Base-by-base conservation (phyloP, 2,113 vertebrate genomes). In the Oreotrochilus melanogaster region DNA sequence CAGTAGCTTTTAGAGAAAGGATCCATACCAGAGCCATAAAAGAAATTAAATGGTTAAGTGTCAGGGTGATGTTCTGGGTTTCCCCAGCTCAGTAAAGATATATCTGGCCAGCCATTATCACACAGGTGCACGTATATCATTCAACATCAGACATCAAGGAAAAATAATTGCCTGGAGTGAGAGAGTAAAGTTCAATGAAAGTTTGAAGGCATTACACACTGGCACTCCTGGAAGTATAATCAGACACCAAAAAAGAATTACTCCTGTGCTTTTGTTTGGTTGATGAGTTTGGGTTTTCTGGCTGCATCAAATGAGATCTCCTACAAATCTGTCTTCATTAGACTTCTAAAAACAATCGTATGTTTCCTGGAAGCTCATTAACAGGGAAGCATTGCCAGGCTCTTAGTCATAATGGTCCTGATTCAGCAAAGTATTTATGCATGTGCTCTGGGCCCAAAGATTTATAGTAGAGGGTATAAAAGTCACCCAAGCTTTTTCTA, bases 291-390 rank as follows among this genome's bases (percentile, higher is more conserved):
- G 95, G 91, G 79, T 97, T 96, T 97, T 86, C 86, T 95, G 94
- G 67, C 85, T 95, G 92, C 97, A 95, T 97, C 97, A 95, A 97
- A 97, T 97, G 95, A 96, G 95, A 96, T 92, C 53, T 90, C 91
- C 89, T 94, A 96, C 93, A 95, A 98, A 98, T 98, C 95, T 66
- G 14, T 98, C 98, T 98, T 98, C 97, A 97, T 98, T 98, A 98
- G 86, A 70, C 81, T 95, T 92, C 94, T 97, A 96, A 97, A 97
- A 96, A 96, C 79, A 94, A 95, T 78, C 90, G 94, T 93, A 93
- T 89, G 80, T 97, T 98, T 98, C 97, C 96, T 91, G 93, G 92
- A 97, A 95, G 92, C 93, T 98, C 96, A 97, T 98, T 98, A 97
- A 96, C 84, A 92, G 89, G 78, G 70, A 56, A 97, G 88, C 86